Evolutionary conservation across 2,888 invertebrate species (phyloP).

Genomic region (Trisateles emortualis): DNA sequence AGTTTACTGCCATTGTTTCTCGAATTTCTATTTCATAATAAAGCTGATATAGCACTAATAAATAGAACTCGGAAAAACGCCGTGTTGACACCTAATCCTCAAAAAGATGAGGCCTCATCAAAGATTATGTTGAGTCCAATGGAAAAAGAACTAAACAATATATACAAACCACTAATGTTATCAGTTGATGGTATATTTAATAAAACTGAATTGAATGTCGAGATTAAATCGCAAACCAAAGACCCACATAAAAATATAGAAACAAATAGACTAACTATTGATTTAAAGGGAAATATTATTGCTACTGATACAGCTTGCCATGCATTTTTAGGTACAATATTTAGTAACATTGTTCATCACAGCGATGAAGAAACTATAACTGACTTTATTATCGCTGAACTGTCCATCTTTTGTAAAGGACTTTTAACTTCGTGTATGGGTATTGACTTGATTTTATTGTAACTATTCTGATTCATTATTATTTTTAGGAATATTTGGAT

Average conservation of each 20-base stretch:
- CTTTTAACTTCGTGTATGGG: slow-evolving; percentile 75
- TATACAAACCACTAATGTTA: slow-evolving; percentile 49
- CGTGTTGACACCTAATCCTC: slow-evolving; percentile 19
- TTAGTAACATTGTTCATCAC: slow-evolving; percentile 66
- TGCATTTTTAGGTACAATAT: slow-evolving; percentile 76
- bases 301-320: slow-evolving; percentile 74
- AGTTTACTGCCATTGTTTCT: slow-evolving; percentile 65
- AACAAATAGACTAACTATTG: slow-evolving; percentile 61
- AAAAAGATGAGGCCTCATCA: slow-evolving; percentile 20
- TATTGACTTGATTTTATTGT: slow-evolving; percentile 76
- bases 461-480: slow-evolving; percentile 39
- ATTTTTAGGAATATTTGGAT: slow-evolving; percentile 41
- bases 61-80: slow-evolving; percentile 43
- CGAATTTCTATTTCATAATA: slow-evolving; percentile 63
- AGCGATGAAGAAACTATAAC: slow-evolving; percentile 62
- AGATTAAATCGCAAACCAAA: slow-evolving; percentile 7
- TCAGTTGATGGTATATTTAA: slow-evolving; percentile 51
- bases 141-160: slow-evolving; percentile 20
- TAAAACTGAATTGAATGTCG: slow-evolving; percentile 21
- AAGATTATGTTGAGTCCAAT: slow-evolving; percentile 12
- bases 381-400: slow-evolving; percentile 74
- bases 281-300: slow-evolving; percentile 76
- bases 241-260: slow-evolving; percentile 32
- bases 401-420: slow-evolving; percentile 79
- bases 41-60: slow-evolving; percentile 16